These are phyloP conservation scores for Homarus americanus DNA, from an alignment of 1,140 invertebrate genomes.

Conservation along the genomic window DNA sequence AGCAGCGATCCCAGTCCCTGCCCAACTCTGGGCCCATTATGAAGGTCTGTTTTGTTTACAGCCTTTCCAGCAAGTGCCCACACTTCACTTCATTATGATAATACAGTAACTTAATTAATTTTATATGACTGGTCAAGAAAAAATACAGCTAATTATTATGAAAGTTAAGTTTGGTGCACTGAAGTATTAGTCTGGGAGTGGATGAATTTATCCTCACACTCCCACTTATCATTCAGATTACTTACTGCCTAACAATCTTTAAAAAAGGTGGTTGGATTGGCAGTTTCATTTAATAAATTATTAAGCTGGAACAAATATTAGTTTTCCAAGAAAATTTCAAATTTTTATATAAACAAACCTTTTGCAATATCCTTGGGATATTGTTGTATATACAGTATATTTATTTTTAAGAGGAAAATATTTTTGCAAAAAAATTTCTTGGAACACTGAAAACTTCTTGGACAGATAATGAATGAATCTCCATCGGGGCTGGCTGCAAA, in stretches of 20 bases:
- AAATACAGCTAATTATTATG: neutral
- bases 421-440: neutral
- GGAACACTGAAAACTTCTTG: slow-evolving; percentile 3
- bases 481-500: slow-evolving; percentile 23
- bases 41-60: slow-evolving; percentile 84
- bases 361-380: neutral
- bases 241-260: neutral
- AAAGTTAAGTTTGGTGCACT: slow-evolving; percentile 47
- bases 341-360: neutral
- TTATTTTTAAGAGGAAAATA: neutral
- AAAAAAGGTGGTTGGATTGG: neutral
- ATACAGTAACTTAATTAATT: no score
- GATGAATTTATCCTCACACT: neutral
- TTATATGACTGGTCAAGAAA: neutral
- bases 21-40: slow-evolving; percentile 91
- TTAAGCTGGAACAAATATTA: neutral
- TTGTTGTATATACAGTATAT: no score
- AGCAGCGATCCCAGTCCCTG: slow-evolving; percentile 80
- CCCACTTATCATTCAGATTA: neutral
- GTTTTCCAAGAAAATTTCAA: slow-evolving; percentile 5
- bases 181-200: slow-evolving; percentile 1
- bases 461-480: neutral
- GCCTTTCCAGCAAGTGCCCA: slow-evolving; percentile 37
- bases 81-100: slow-evolving; percentile 21
- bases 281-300: neutral